Evolutionary conservation across 2,797 vertebrate species (phyloP).

Genomic region (Pitangus sulphuratus): DNA sequence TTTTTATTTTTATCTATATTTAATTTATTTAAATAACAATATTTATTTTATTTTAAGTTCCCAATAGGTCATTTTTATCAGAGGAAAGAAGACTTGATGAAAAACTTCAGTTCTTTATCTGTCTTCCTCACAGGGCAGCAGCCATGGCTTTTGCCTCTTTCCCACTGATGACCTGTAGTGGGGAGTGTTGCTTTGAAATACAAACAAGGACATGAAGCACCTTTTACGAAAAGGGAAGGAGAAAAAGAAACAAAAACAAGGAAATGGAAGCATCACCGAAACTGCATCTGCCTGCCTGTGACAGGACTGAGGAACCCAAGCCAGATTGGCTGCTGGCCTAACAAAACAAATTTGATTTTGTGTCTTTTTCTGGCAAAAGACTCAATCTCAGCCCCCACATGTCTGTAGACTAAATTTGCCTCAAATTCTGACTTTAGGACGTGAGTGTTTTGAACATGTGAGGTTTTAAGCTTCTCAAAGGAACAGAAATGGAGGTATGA

Average conservation of each 20-base stretch:
- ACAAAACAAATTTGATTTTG: not conserved
- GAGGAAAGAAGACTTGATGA: not conserved
- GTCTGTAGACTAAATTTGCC: not conserved
- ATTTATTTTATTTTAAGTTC: not conserved
- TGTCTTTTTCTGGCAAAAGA: not conserved
- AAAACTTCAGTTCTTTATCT: not conserved
- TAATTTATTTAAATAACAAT: not conserved
- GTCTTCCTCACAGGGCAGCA: not conserved
- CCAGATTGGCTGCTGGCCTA: not conserved
- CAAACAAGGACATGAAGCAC: not conserved
- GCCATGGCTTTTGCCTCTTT: not conserved
- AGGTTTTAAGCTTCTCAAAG: not conserved
- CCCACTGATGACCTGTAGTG: constrained; percentile 2
- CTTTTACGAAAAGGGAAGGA: not conserved
- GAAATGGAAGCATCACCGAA: not conserved
- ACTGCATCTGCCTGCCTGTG: not conserved
- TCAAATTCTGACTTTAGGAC: not conserved
- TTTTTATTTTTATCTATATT: not conserved
- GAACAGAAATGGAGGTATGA: not conserved
- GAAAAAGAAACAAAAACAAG: not conserved
- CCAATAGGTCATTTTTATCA: not conserved
- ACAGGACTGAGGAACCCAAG: not conserved
- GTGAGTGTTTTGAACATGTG: accelerated
- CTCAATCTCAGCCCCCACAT: accelerated
- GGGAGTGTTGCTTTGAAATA: constrained; percentile 28